These are phyloP conservation scores for Corella eumyota DNA, from an alignment of 23 tunicate species.

Conservation along the genomic window DNA sequence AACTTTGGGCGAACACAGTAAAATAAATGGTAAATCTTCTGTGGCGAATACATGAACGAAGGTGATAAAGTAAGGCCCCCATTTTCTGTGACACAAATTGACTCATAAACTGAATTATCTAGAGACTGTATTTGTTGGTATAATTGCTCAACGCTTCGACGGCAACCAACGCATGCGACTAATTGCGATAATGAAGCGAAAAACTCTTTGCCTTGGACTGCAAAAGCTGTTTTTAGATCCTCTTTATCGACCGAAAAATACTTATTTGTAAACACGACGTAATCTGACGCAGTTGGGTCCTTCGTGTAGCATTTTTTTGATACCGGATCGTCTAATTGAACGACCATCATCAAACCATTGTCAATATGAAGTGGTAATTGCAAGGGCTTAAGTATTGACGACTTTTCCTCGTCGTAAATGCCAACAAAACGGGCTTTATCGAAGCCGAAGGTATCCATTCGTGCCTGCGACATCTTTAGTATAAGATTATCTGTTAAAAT, in stretches of 20 bases:
- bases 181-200: constrained; percentile 39
- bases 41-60: constrained; percentile 15
- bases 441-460: constrained; percentile 31
- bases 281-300: neutral
- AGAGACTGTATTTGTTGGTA: constrained; percentile 42
- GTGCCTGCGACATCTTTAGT: constrained; percentile 8
- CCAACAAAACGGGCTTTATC: constrained; percentile 58
- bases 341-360: constrained; percentile 21
- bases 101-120: constrained; percentile 40
- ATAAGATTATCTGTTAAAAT: no score
- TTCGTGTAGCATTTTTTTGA: constrained; percentile 9
- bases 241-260: constrained; percentile 28
- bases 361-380: constrained; percentile 37
- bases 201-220: constrained; percentile 33
- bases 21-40: constrained; percentile 43
- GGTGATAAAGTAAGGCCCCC: constrained; percentile 35
- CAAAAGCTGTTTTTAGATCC: constrained; percentile 35
- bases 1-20: constrained; percentile 38
- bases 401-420: constrained; percentile 5
- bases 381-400: constrained; percentile 10
- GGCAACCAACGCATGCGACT: constrained; percentile 67
- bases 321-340: constrained; percentile 53
- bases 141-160: constrained; percentile 73
- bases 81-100: constrained; percentile 15
- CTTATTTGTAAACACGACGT: constrained; percentile 25